Percentiles rank a stretch among this genome's conserved stretches.
phyloP scores from a whole-genome alignment of 2,797 vertebrate genomes.

The Micropoecilia bifurca region DNA sequence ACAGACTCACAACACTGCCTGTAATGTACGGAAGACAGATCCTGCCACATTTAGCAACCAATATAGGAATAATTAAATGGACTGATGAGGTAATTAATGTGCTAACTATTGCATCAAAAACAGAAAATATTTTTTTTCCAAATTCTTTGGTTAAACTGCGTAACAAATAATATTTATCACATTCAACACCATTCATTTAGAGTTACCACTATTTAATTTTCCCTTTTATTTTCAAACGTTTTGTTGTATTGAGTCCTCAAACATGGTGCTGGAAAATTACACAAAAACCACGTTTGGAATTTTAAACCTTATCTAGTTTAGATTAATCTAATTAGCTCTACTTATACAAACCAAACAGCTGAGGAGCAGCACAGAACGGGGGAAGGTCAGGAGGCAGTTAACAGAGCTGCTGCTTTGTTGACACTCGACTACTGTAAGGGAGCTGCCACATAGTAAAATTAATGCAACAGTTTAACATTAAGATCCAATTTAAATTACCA shows the following conservation, averaged over 20 bases:
- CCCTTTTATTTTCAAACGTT: too few relatives aligned
- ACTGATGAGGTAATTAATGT: too few relatives aligned
- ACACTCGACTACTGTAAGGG: conserved; percentile 20
- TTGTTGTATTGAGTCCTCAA: conserved; percentile 10
- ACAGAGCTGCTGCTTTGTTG: conserved; percentile 41
- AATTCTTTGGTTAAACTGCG: too few relatives aligned
- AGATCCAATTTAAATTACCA: background rate
- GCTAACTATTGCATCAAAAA: too few relatives aligned
- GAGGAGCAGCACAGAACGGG: conserved; percentile 35
- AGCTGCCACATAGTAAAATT: conserved; percentile 26
- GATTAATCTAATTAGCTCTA: conserved; percentile 65
- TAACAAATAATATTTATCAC: too few relatives aligned
- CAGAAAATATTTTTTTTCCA: background rate
- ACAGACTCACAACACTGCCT: background rate
- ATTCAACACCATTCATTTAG: too few relatives aligned
- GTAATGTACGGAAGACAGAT: too few relatives aligned
- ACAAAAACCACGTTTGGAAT: conserved; percentile 52
- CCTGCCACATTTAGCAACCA: too few relatives aligned
- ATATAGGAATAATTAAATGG: too few relatives aligned
- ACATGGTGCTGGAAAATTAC: conserved; percentile 29
- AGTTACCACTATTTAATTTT: too few relatives aligned
- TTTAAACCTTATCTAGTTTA: conserved; percentile 63
- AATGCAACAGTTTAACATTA: background rate
- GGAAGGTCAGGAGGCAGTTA: conserved; percentile 53
- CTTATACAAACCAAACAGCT: conserved; percentile 49